These are phyloP conservation scores for Patiria miniata DNA, from an alignment of 35 echinoderm and acorn worm species.

Conservation along the genomic window DNA sequence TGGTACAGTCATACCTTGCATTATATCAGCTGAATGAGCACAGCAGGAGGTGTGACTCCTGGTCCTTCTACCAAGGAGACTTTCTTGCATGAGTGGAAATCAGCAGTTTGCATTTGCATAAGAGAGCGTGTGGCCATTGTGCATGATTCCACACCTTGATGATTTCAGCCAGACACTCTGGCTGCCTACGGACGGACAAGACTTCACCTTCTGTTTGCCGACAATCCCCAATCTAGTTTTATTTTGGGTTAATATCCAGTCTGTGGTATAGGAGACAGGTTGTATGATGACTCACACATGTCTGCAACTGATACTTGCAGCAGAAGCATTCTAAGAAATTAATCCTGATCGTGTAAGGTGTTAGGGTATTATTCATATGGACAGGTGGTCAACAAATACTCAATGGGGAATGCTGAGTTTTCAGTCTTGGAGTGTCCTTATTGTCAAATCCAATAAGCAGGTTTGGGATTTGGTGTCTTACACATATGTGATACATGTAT, in stretches of 20 bases:
- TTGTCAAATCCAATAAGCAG: too few species aligned
- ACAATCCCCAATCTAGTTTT: neutral
- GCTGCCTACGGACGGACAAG: neutral
- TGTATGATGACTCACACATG: neutral
- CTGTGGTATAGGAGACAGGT: neutral
- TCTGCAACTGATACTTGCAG: neutral
- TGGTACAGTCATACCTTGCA: conserved; percentile 22
- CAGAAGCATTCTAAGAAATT: neutral
- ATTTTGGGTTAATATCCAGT: too few species aligned
- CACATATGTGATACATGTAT: too few species aligned
- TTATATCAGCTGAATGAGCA: conserved; percentile 9
- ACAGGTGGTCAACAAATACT: neutral
- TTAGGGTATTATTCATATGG: neutral
- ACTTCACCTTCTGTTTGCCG: too few species aligned
- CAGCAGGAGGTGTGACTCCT: conserved; percentile 24
- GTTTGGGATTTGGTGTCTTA: too few species aligned
- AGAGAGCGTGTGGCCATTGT: conserved; percentile 17
- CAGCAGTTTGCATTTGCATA: conserved; percentile 3
- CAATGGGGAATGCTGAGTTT: too few species aligned
- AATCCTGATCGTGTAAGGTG: neutral
- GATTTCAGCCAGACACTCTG: conserved; percentile 19
- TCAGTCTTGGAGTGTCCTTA: too few species aligned
- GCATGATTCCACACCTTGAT: conserved; percentile 4
- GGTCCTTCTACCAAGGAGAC: conserved; percentile 15
- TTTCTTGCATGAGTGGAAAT: conserved; percentile 18